Percentiles rank a stretch among this genome's conserved stretches.
phyloP scores from a whole-genome alignment of 35 echinoderm and acorn worm species.

The Apostichopus parvimensis region DNA sequence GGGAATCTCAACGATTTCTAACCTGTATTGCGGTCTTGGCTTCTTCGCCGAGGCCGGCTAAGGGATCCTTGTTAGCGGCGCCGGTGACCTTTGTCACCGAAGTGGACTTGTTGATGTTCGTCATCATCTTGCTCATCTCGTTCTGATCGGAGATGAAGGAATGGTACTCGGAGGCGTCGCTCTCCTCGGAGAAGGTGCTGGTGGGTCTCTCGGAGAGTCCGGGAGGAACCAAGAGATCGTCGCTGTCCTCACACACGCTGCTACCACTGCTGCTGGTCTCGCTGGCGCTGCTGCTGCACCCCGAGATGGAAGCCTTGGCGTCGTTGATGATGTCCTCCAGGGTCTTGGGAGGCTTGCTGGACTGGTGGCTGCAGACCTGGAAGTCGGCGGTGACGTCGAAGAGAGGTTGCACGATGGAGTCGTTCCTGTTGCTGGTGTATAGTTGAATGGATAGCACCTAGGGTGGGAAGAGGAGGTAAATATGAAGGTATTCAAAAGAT shows the following conservation, averaged over 20 bases:
- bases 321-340: conserved; percentile 24
- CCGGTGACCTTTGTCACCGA: neutral
- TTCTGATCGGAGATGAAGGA: conserved; percentile 22
- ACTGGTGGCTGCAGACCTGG: conserved; percentile 19
- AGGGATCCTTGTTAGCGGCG: neutral
- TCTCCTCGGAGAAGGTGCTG: conserved; percentile 39
- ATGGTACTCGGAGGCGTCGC: conserved; percentile 44
- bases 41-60: conserved; percentile 69
- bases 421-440: conserved; percentile 80
- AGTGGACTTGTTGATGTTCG: neutral
- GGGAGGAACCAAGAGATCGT: neutral
- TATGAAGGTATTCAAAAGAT: too few relatives aligned
- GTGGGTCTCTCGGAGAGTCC: conserved; percentile 23
- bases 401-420: conserved; percentile 48
- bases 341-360: neutral
- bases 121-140: conserved; percentile 3
- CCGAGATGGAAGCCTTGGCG: neutral
- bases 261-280: conserved; percentile 36
- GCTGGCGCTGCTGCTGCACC: conserved; percentile 5
- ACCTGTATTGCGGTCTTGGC: conserved; percentile 76
- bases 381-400: conserved; percentile 44
- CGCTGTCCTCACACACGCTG: conserved; percentile 56
- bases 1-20: neutral
- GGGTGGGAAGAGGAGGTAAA: too few relatives aligned
- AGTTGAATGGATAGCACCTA: conserved; percentile 92